Evolutionary conservation across 2,888 invertebrate species (phyloP), one percentile per base, ranked within the genome.

Genomic region (Apamea monoglypha): DNA sequence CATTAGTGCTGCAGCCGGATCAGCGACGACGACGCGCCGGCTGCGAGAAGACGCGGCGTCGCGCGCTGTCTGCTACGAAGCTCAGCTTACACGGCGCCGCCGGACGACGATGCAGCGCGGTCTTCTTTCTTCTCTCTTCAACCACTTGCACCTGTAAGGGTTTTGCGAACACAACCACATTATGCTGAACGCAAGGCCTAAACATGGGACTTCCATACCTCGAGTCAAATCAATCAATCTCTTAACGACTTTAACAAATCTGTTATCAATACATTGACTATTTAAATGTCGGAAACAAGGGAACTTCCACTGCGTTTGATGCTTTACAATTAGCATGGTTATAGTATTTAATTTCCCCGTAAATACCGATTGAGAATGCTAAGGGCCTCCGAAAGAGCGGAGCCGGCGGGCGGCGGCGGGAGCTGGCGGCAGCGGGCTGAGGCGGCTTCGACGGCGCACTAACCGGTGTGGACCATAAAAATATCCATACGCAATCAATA

Each of bases 401-500:
- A 94, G 95, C 92, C 93, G 94, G 94, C 92, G 93, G 94, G 94
- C 93, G 91, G 93, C 91, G 92, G 91, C 95, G 92, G 94, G 91
- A 87, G 94, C 94, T 87, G 95, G 94, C 94, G 92, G 94, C 94
- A 91, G 94, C 94, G 89, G 94, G 81, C 88, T 78, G 93, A 76
- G 91, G 93, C 95, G 92, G 95, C 94, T 91, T 93, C 94, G 95
- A 95, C 95, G 95, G 95, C 94, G 94, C 95, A 93, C 97, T 97
- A 97, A 95, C 95, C 96, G 96, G 94, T 93, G 95, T 94, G 95
- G 94, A 96, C 96, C 97, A 97, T 96, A 97, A 94, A 96, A 96
- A 97, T 97, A 96, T 95, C 96, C 96, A 97, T 96, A 97, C 97
- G 96, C 96, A 97, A 96, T 96, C 95, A 97, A 96, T 96, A 96